Evolutionary conservation across 1,140 invertebrate genomes (phyloP).

Genomic region (Macrobrachium nipponense): DNA sequence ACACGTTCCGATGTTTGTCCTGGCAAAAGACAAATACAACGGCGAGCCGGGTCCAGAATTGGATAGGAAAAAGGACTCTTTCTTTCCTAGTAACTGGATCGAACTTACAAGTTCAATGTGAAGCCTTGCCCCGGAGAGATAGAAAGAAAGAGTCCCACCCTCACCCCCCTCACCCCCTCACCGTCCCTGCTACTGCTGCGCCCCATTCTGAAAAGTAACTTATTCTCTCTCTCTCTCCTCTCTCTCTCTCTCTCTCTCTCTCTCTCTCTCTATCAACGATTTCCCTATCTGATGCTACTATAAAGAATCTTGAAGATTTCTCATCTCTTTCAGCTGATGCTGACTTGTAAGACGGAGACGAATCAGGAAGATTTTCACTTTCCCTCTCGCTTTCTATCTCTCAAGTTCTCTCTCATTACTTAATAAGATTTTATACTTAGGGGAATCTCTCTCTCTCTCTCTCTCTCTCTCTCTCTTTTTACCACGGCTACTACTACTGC

Average conservation of each 20-base stretch:
- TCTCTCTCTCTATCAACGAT: neutral
- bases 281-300: neutral
- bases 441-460: neutral
- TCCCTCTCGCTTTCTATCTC: neutral
- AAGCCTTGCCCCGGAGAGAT: neutral
- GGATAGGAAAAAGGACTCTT: constrained; percentile 25
- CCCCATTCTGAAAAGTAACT: neutral
- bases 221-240: neutral
- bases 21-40: constrained; percentile 34
- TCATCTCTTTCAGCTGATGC: too few species aligned
- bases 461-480: neutral
- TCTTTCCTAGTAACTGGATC: constrained; percentile 28
- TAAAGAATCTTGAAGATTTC: too few species aligned
- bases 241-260: constrained; percentile 7
- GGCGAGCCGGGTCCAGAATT: constrained; percentile 4
- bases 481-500: too few species aligned
- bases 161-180: neutral
- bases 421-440: too few species aligned
- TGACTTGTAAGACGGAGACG: too few species aligned
- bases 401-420: neutral
- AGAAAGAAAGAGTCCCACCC: neutral
- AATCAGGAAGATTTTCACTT: neutral
- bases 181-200: neutral
- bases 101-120: constrained; percentile 3
- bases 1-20: constrained; percentile 34